phyloP scores from a whole-genome alignment of 1,140 invertebrate genomes.

The Drosophila ananassae region DNA sequence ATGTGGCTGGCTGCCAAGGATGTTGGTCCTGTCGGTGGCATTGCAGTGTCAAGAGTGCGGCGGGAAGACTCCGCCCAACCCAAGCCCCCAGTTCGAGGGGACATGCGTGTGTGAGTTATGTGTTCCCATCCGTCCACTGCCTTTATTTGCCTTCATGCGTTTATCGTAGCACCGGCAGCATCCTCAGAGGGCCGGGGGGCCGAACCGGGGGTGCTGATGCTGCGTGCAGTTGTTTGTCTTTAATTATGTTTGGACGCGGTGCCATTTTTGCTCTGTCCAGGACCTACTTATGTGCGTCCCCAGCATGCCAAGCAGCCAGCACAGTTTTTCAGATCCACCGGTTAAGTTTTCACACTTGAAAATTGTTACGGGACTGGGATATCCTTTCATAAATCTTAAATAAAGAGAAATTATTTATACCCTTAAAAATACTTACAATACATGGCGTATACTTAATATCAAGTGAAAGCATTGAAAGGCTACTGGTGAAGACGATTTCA shows the following conservation, averaged over 20 bases:
- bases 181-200: background rate
- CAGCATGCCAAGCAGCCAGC: constrained; percentile 35
- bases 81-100: constrained; percentile 7
- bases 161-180: constrained; percentile 37
- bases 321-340: constrained; percentile 3
- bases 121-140: constrained; percentile 45
- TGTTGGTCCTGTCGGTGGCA: constrained; percentile 22
- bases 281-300: constrained; percentile 63
- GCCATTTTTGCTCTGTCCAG: constrained; percentile 63
- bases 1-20: constrained; percentile 43
- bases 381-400: background rate
- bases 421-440: background rate
- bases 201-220: constrained; percentile 9
- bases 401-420: background rate
- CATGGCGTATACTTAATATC: background rate
- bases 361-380: background rate
- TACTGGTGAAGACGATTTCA: background rate
- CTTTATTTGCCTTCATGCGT: constrained; percentile 69
- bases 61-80: background rate
- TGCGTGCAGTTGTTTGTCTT: constrained; percentile 75
- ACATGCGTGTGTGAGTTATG: constrained; percentile 23
- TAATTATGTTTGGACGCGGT: constrained; percentile 81
- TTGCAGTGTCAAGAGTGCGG: constrained; percentile 32
- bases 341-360: constrained; percentile 3
- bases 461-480: background rate